A percentile compares a stretch with the other conserved stretches of the same genome.
These are phyloP conservation scores for Catharus bicknelli DNA, from an alignment of 2,113 vertebrate species.

Conservation along the genomic window DNA sequence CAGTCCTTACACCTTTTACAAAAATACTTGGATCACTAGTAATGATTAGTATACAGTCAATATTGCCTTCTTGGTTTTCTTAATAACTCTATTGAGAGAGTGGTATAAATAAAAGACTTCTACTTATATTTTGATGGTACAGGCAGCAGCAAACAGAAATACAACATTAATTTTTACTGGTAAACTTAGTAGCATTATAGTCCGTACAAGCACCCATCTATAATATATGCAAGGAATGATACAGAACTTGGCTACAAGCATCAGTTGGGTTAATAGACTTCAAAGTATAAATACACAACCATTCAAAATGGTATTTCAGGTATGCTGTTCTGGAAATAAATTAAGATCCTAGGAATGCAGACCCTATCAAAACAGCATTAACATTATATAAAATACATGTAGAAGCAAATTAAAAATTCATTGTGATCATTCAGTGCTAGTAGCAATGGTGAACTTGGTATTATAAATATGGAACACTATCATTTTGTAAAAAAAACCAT, in stretches of 20 bases:
- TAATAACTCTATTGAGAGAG: background rate
- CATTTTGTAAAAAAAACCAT: background rate
- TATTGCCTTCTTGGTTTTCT: background rate
- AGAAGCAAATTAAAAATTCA: conserved; percentile 1
- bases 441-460: background rate
- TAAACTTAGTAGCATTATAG: background rate
- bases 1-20: background rate
- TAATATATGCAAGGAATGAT: background rate
- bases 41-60: background rate
- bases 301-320: conserved; percentile 37
- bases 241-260: background rate
- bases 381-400: background rate
- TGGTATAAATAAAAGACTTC: background rate
- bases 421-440: background rate
- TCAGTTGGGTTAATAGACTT: background rate
- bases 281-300: background rate
- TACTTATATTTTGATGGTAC: background rate
- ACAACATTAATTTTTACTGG: background rate
- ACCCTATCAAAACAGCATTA: background rate
- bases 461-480: background rate
- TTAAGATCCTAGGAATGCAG: background rate
- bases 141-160: background rate
- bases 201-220: background rate
- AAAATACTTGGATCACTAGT: background rate
- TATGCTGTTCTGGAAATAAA: conserved; percentile 21